Evolutionary conservation across 2,797 vertebrate genomes (phyloP).

Genomic region (Lagocephalus sceleratus): DNA sequence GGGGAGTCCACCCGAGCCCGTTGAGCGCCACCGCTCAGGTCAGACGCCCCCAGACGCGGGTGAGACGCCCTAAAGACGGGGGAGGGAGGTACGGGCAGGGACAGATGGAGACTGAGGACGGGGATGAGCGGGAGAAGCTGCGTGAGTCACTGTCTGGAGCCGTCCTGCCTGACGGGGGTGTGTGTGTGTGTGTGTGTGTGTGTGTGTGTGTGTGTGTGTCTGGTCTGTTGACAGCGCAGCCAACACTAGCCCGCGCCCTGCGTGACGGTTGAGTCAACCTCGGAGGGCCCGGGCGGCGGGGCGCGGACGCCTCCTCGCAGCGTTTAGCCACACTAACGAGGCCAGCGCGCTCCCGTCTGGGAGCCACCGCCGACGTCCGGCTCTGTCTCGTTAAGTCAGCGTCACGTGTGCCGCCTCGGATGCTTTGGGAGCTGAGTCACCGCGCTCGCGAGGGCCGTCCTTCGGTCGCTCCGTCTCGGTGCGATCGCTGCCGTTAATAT

Average conservation of each 20-base stretch:
- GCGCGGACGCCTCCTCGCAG: conserved; percentile 7
- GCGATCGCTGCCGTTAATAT: too few relatives aligned
- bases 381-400: conserved; percentile 1
- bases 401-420: neutral
- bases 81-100: conserved; percentile 4
- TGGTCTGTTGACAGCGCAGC: conserved; percentile 15
- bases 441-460: neutral
- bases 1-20: too few relatives aligned
- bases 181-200: too few relatives aligned
- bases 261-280: conserved; percentile 37
- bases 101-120: conserved; percentile 6
- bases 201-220: too few relatives aligned
- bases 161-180: conserved; percentile 10
- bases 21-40: too few relatives aligned
- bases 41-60: too few relatives aligned
- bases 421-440: too few relatives aligned
- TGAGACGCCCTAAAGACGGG: neutral
- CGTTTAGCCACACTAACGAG: conserved; percentile 10
- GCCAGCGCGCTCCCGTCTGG: neutral
- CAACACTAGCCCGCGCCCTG: conserved; percentile 13
- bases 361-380: neutral
- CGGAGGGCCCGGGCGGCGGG: conserved; percentile 8
- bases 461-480: too few relatives aligned
- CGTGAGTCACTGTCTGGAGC: conserved; percentile 32
- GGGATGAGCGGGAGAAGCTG: conserved; percentile 20